Conservation (phyloP, 2,888 invertebrate species). For the Agrypnus murinus region DNA sequence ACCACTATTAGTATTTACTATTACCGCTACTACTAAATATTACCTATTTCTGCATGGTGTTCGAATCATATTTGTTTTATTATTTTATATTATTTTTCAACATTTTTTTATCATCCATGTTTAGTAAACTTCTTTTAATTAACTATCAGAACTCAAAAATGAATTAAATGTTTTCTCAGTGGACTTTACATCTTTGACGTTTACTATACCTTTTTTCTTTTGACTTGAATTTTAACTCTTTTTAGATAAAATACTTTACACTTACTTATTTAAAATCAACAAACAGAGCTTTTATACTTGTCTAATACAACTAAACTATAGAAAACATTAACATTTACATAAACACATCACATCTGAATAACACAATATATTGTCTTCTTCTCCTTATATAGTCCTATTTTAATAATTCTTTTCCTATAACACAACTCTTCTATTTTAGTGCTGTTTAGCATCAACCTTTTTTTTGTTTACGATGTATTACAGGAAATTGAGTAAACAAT, state of each 20-base stretch:
- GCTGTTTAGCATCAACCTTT: no score
- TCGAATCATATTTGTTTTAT: conserved; percentile 2
- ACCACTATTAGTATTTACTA: no score
- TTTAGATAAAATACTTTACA: not conserved
- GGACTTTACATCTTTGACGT: not conserved
- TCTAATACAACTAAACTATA: conserved; percentile 4
- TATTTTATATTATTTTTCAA: no score
- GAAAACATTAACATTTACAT: not conserved
- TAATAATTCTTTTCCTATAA: not conserved
- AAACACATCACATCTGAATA: conserved; percentile 8
- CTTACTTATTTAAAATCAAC: conserved; percentile 6
- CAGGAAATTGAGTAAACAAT: no score
- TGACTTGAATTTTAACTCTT: not conserved
- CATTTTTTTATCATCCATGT: no score
- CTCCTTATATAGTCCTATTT: not conserved
- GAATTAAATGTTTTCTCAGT: not conserved
- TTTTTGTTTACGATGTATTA: no score
- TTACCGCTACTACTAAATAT: not conserved
- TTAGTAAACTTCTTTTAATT: not conserved
- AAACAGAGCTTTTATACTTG: not conserved
- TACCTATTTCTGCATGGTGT: conserved; percentile 21
- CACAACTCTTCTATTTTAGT: no score
- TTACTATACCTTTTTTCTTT: not conserved
- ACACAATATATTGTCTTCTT: not conserved
- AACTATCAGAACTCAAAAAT: not conserved